Percentiles rank a stretch among this genome's conserved stretches.
Conservation (phyloP, 2,888 invertebrate species). For the Pterobdella sp. region DNA sequence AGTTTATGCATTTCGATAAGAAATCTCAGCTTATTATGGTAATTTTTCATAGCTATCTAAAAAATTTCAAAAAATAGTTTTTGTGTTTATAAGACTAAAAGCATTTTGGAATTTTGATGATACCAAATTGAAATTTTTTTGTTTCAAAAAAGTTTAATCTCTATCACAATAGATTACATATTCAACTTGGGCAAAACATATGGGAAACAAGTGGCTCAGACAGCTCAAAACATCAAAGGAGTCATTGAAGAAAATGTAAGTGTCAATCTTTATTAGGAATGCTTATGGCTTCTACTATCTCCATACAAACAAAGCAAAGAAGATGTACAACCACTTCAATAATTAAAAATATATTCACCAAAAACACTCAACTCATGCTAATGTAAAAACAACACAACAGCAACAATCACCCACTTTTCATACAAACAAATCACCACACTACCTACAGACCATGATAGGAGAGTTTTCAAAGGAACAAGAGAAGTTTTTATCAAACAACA, state of each 20-base stretch:
- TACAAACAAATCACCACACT: background rate
- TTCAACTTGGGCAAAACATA: conserved; percentile 37
- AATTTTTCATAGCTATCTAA: background rate
- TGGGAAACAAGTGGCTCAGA: conserved; percentile 74
- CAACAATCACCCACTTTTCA: background rate
- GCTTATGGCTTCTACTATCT: background rate
- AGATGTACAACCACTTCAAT: background rate
- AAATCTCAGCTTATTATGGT: background rate
- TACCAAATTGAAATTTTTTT: too few species aligned
- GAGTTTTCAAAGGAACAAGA: conserved; percentile 96
- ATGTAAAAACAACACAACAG: background rate
- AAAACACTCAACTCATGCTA: background rate
- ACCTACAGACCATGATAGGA: conserved; percentile 74
- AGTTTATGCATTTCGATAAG: background rate
- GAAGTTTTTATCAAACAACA: conserved; percentile 82
- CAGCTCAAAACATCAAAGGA: conserved; percentile 84
- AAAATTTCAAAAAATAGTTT: background rate
- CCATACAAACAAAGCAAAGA: background rate
- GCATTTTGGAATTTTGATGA: too few species aligned
- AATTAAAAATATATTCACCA: conserved; percentile 3
- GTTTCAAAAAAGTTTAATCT: background rate
- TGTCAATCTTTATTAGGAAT: background rate
- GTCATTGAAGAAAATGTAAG: conserved; percentile 77
- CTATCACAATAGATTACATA: conserved; percentile 34
- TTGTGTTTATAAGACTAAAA: too few species aligned